Evolutionary conservation across 2,888 invertebrate species (phyloP).

Genomic region (Hyles lineata): DNA sequence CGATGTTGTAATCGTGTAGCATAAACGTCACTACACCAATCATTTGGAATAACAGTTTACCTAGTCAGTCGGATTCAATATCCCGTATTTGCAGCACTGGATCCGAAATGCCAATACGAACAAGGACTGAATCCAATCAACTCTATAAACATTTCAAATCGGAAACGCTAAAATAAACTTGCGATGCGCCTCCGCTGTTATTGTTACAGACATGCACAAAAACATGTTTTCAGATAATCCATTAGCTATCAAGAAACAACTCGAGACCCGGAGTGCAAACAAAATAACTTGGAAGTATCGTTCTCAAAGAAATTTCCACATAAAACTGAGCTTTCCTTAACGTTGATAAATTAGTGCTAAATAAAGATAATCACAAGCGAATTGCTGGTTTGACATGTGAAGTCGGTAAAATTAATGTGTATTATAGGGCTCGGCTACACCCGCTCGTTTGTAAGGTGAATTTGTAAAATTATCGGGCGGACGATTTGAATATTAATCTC

Average conservation of each 20-base stretch:
- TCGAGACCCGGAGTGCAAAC: background rate
- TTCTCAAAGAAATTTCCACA: conserved; percentile 48
- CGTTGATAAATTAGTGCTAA: conserved; percentile 77
- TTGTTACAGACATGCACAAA: conserved; percentile 11
- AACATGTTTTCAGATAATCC: conserved; percentile 26
- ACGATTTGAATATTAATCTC: conserved; percentile 79
- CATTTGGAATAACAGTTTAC: background rate
- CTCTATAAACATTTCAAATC: conserved; percentile 5
- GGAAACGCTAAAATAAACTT: conserved; percentile 16
- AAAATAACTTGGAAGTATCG: conserved; percentile 14
- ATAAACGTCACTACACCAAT: background rate
- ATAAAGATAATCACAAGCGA: conserved; percentile 79
- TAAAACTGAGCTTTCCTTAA: conserved; percentile 56
- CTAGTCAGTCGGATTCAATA: background rate
- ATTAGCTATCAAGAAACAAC: conserved; percentile 17
- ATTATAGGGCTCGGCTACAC: conserved; percentile 75
- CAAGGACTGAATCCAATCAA: conserved; percentile 18
- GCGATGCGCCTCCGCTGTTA: background rate
- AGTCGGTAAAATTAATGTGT: conserved; percentile 79
- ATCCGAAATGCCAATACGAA: conserved; percentile 6
- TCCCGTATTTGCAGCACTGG: background rate
- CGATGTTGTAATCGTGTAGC: background rate
- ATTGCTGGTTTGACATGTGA: conserved; percentile 81
- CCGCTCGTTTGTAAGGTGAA: conserved; percentile 75
- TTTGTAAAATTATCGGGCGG: conserved; percentile 79